Conservation (phyloP, 2,113 vertebrate genomes). For the Stigmatopora argus region DNA sequence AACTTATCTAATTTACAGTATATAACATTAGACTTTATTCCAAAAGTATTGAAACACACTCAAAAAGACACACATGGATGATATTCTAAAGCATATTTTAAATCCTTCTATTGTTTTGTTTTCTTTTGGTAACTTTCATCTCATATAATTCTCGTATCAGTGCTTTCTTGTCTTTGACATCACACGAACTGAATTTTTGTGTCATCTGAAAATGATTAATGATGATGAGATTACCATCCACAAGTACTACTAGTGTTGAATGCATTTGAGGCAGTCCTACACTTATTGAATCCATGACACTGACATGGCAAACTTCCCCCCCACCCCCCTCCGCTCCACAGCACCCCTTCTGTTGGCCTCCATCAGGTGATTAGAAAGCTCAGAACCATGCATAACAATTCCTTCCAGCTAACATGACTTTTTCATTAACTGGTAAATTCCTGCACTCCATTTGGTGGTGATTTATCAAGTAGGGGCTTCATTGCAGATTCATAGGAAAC, state of each 20-base stretch:
- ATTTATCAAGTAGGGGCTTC: constrained; percentile 77
- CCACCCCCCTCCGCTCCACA: constrained; percentile 30
- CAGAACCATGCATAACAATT: constrained; percentile 44
- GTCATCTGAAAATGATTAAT: constrained; percentile 11
- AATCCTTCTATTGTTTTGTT: background rate
- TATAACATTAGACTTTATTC: too few relatives aligned
- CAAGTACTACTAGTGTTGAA: constrained; percentile 14
- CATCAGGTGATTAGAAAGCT: constrained; percentile 49
- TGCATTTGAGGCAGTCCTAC: constrained; percentile 24
- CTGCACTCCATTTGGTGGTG: constrained; percentile 73
- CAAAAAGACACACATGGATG: too few relatives aligned
- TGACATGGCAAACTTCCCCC: constrained; percentile 25
- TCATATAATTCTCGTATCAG: background rate
- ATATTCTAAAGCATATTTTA: too few relatives aligned
- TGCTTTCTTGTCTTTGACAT: background rate
- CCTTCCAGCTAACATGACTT: constrained; percentile 76
- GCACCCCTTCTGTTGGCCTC: constrained; percentile 54
- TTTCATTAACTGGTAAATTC: constrained; percentile 84
- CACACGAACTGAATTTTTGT: constrained; percentile 7
- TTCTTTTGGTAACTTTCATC: background rate
- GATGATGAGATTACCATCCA: constrained; percentile 5
- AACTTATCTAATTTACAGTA: too few relatives aligned
- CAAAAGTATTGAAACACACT: too few relatives aligned
- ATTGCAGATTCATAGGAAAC: constrained; percentile 76
- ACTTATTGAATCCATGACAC: constrained; percentile 52